Evolutionary conservation across 2,888 invertebrate genomes (phyloP).

Genomic region (Callimorpha dominula): DNA sequence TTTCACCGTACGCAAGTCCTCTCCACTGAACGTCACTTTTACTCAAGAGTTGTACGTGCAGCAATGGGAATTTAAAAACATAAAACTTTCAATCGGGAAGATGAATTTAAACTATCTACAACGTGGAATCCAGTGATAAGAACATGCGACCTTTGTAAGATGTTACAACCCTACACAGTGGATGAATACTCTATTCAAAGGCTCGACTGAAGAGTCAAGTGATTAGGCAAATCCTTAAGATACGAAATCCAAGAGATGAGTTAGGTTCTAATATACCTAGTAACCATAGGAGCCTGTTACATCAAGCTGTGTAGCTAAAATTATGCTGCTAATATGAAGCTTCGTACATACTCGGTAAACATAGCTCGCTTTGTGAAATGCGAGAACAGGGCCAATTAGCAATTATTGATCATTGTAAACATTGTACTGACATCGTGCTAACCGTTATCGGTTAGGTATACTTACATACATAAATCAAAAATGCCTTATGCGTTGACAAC

Average conservation of each 20-base stretch:
- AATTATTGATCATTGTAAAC: slow-evolving; percentile 46
- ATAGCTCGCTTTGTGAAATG: slow-evolving; percentile 6
- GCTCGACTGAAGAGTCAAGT: too few relatives aligned
- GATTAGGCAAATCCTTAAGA: background rate
- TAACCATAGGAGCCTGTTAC: background rate
- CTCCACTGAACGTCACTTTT: too few relatives aligned
- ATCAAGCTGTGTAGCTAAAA: slow-evolving; percentile 2
- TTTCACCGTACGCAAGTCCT: too few relatives aligned
- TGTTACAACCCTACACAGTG: too few relatives aligned
- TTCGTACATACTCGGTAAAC: slow-evolving; percentile 9
- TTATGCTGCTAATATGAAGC: slow-evolving; percentile 2
- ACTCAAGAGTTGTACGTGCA: too few relatives aligned
- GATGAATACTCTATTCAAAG: too few relatives aligned
- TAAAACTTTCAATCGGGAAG: too few relatives aligned
- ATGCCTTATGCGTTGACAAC: slow-evolving; percentile 23
- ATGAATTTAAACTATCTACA: too few relatives aligned
- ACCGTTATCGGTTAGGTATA: slow-evolving; percentile 17
- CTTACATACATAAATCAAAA: slow-evolving; percentile 31
- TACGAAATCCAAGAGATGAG: background rate
- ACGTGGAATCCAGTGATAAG: too few relatives aligned
- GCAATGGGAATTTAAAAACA: too few relatives aligned
- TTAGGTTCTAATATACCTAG: background rate
- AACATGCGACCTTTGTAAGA: too few relatives aligned
- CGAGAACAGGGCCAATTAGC: slow-evolving; percentile 16
- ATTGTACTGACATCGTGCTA: slow-evolving; percentile 24